Evolutionary conservation across 2,113 vertebrate species (phyloP), one percentile per base, ranked within the genome.

Genomic region (Stegastes partitus): DNA sequence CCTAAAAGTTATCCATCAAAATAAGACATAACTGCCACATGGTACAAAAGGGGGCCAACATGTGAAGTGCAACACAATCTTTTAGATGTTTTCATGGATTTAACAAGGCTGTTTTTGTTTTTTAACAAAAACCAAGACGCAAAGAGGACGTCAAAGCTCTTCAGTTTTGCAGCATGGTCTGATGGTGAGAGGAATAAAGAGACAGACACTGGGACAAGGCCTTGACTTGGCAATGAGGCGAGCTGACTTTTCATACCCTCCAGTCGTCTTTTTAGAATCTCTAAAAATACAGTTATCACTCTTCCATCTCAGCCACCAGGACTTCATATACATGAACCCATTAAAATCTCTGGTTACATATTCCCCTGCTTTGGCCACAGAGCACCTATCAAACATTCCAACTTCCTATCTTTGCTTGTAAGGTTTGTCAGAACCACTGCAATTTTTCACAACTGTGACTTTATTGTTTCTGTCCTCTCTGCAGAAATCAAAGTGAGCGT

Each of bases 251-350:
- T 54, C 12, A 11, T 16, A 62, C 18, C 61, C 39, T 34, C n/a
- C 11, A 65, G 49, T 37, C 25, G 56, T 58, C 21, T 50, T 14
- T 67, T 28, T 28, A 28, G 5, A 28, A 28, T 28, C 5, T 28
- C 2, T 28, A 28, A 10, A 73, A 75, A 67, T 63, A 53, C 28
- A 71, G 79, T 88, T 61, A 83, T 28, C 18, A 45, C 58, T 72
- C 64, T 53, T 23, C 66, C 56, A 71, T 69, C 34, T 58, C 26
- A 28, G 26, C 26, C 54, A 53, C 28, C 56, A 62, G 37, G 50
- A 61, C 54, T 23, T 19, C 15, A 5, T 53, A 66, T 18, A 81
- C 57, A 49, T 10, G 50, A 53, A 74, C 70, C 58, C 59, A 70
- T 66, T 77, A 22, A 61, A 74, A 75, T 12, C 28, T 77, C 47